These are phyloP conservation scores for Enteromius anoplus DNA, from an alignment of 2,797 vertebrate species.

Conservation along the genomic window DNA sequence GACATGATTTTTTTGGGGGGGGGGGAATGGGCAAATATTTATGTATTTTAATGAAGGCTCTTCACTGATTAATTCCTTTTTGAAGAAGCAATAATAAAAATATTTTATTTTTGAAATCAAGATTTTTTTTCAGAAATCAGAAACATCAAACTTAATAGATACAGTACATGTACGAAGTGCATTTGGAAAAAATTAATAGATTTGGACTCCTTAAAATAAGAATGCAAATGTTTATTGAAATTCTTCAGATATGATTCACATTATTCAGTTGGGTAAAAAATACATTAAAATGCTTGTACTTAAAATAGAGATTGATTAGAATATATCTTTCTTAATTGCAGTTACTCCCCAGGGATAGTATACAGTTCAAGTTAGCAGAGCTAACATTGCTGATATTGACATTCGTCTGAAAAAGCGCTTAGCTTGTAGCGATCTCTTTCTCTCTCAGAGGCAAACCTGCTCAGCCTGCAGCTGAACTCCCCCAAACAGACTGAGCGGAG, in stretches of 20 bases:
- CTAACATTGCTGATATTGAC: conserved; percentile 36
- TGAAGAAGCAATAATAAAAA: not conserved
- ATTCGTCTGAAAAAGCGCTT: not conserved
- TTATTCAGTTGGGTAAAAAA: conserved; percentile 3
- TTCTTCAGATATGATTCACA: conserved; percentile 58
- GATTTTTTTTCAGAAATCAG: no score
- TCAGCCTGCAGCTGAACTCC: conserved; percentile 79
- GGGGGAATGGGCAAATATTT: not conserved
- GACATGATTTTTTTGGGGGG: not conserved
- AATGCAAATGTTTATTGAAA: conserved; percentile 65
- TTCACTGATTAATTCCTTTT: not conserved
- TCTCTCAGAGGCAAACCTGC: conserved; percentile 73
- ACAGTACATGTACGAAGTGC: not conserved
- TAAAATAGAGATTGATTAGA: conserved; percentile 8
- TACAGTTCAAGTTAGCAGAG: conserved; percentile 24
- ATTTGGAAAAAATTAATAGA: not conserved
- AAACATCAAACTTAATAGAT: no score
- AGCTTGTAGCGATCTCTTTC: not conserved
- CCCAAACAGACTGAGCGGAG: conserved; percentile 75
- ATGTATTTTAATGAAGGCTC: not conserved
- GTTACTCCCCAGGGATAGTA: not conserved
- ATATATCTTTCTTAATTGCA: not conserved
- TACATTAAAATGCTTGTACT: conserved; percentile 13
- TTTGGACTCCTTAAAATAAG: not conserved
- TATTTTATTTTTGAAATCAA: no score